Evolutionary conservation across 2,797 vertebrate species (phyloP).

Genomic region (Balearica regulorum): DNA sequence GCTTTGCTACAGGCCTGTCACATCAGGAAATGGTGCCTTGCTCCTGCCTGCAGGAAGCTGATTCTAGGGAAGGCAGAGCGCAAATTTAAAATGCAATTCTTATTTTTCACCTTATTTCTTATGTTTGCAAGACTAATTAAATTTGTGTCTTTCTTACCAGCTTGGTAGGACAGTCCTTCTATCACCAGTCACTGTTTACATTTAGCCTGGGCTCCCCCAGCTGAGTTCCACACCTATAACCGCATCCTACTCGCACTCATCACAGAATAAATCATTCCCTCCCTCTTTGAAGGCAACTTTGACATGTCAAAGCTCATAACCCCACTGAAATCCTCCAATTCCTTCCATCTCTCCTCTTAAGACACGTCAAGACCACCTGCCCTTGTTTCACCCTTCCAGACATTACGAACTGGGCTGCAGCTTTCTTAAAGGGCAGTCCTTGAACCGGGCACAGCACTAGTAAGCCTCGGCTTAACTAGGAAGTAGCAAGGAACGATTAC

Average conservation of each 20-base stretch:
- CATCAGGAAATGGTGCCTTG: neutral
- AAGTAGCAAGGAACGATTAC: neutral
- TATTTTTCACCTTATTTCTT: neutral
- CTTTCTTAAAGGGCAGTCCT: neutral
- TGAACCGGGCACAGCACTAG: neutral
- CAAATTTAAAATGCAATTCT: neutral
- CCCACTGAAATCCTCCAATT: neutral
- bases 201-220: neutral
- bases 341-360: neutral
- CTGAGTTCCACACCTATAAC: neutral
- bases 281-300: neutral
- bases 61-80: neutral
- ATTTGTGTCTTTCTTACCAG: neutral
- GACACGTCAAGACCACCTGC: neutral
- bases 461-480: neutral
- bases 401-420: neutral
- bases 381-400: neutral
- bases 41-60: neutral
- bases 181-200: neutral
- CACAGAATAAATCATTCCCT: neutral
- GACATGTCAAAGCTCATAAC: neutral
- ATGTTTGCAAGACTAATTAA: neutral
- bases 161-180: neutral
- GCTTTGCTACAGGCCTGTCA: neutral
- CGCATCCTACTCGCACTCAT: neutral